These are phyloP conservation scores for Uropetala carovei DNA, from an alignment of 2,888 invertebrate genomes.

Conservation along the genomic window DNA sequence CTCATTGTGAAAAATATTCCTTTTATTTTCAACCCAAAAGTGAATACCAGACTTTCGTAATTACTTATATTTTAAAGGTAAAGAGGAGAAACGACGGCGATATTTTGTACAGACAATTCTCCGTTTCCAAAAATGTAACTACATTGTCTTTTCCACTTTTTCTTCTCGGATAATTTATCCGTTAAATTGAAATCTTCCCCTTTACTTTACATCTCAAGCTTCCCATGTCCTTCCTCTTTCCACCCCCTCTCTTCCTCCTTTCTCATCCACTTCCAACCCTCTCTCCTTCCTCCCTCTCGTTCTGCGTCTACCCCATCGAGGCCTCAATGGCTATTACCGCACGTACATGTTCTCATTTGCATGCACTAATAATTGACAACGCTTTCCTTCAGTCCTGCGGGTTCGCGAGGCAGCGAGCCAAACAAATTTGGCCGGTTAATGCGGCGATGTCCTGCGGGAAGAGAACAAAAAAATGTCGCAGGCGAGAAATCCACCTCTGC, in stretches of 20 bases:
- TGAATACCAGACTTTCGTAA: no score
- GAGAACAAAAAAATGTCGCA: not conserved
- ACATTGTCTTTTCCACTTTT: not conserved
- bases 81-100: no score
- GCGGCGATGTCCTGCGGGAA: not conserved
- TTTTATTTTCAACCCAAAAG: no score
- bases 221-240: not conserved
- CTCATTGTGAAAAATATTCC: no score
- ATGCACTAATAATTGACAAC: constrained; percentile 38
- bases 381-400: not conserved
- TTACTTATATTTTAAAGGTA: no score
- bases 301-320: not conserved
- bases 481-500: not conserved
- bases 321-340: not conserved
- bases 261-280: not conserved
- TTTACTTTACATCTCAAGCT: not conserved
- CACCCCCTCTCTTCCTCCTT: not conserved
- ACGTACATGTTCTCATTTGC: not conserved
- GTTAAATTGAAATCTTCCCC: not conserved
- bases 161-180: not conserved
- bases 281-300: not conserved
- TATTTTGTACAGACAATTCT: no score
- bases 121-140: no score
- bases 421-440: constrained; percentile 7
- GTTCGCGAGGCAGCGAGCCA: not conserved